phyloP scores from a whole-genome alignment of 2,797 vertebrate genomes.

The Sebastes nivosus region DNA sequence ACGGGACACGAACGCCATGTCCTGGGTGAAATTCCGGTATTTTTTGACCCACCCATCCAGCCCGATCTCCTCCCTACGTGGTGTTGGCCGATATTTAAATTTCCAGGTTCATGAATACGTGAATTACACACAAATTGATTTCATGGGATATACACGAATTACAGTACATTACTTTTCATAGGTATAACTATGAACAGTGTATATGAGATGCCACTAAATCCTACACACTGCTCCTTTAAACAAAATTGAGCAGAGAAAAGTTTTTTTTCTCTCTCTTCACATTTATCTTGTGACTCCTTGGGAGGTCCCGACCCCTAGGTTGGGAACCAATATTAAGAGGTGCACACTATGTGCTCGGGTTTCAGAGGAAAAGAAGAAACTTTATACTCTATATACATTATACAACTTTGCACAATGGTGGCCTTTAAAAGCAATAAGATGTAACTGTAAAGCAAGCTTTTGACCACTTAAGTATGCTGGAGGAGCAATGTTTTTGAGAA shows the following conservation, averaged over 20 bases:
- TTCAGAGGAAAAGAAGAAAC: neutral
- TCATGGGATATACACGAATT: no score
- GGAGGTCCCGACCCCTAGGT: neutral
- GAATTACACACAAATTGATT: no score
- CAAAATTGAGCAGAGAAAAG: neutral
- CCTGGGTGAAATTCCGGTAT: no score
- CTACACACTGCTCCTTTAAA: neutral
- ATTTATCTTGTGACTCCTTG: neutral
- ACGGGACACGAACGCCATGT: no score
- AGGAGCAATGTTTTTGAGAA: neutral
- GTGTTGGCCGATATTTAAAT: no score
- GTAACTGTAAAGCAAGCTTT: neutral
- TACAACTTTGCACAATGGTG: neutral
- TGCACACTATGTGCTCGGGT: neutral
- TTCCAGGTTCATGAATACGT: no score
- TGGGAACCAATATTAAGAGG: neutral
- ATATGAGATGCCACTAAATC: no score
- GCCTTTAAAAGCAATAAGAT: neutral
- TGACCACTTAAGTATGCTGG: neutral
- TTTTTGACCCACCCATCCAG: no score
- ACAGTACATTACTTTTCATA: no score
- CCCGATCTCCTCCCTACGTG: no score
- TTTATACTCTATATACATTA: neutral
- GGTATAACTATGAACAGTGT: no score
- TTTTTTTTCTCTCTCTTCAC: neutral